A percentile compares a stretch with the other conserved stretches of the same genome.
Evolutionary conservation across 2,797 vertebrate species (phyloP).

Genomic region (Hydrophis major): DNA sequence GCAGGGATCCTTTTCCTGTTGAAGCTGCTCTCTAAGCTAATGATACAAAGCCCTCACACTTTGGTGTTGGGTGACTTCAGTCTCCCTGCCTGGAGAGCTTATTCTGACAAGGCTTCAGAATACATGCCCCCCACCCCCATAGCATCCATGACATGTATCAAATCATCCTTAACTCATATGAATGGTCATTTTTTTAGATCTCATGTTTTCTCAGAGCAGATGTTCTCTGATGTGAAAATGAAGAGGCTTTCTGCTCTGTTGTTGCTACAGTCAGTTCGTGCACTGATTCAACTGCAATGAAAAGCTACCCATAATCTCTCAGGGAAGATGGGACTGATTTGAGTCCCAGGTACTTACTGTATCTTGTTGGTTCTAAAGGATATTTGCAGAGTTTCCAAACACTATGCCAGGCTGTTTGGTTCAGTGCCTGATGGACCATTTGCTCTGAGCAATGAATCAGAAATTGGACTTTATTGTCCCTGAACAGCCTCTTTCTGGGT

Average conservation of each 20-base stretch:
- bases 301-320: background rate
- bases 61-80: background rate
- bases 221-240: background rate
- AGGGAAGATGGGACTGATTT: background rate
- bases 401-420: background rate
- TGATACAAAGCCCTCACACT: background rate
- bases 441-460: background rate
- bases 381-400: background rate
- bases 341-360: background rate
- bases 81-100: background rate
- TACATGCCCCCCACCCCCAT: accelerated
- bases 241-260: background rate
- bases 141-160: background rate
- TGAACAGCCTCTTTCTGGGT: background rate
- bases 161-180: background rate
- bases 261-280: background rate
- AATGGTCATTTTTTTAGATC: background rate
- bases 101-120: background rate
- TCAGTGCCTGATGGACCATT: background rate
- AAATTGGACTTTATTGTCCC: background rate
- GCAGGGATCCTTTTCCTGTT: background rate
- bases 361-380: background rate
- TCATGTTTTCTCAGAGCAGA: background rate
- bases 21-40: background rate
- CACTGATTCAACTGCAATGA: background rate